Base-by-base conservation (phyloP, 2,888 invertebrate genomes). In the Caenorhabditis becei region DNA sequence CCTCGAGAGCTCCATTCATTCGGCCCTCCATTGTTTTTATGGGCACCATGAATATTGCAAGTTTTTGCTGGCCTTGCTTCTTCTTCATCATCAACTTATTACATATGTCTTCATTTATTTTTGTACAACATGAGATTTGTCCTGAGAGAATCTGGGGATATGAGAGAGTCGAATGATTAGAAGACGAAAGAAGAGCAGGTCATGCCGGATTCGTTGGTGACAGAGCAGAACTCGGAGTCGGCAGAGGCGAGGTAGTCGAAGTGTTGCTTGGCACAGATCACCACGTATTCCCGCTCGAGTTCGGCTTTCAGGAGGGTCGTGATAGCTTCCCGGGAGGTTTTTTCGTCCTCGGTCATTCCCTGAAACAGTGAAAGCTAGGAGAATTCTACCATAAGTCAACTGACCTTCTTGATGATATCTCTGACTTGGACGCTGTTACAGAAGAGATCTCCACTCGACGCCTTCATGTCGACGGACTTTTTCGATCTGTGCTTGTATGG, bases 161-260 rank as follows among this genome's bases (percentile, higher is more conserved):
- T 41, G 28, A 28, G n/a, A 37, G 14, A 14, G 7, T 41, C 14
- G 26, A 63, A 20, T 4, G 47, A n/a, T 69, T 77, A 81, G 72
- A 81, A 81, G 24, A 81, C 81, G 37, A 81, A 81, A 3, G 81
- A 65, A 18, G 81, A 81, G 56, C 81, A 81, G n/a, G 81, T 81
- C 61, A 81, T 53, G 49, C 75, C 72, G 18, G 53, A 49, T 4
- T 65, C 61, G 47, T 80, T 81, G 23, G 75, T 77, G 44, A 81
- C 77, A 16, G 81, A 77, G 37, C 81, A 81, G 69, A 81, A 81
- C 18, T 81, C 81, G 10, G 81, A 77, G 35, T 77, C 77, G 14
- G 70, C 51, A 3, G 81, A 77, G 8, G 81, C 81, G 49, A 69
- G 65, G 58, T 69, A 81, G 35, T 77, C 81, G 49, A 81, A 81